Evolutionary conservation across 1,140 invertebrate species (phyloP).

Genomic region (Homarus americanus): DNA sequence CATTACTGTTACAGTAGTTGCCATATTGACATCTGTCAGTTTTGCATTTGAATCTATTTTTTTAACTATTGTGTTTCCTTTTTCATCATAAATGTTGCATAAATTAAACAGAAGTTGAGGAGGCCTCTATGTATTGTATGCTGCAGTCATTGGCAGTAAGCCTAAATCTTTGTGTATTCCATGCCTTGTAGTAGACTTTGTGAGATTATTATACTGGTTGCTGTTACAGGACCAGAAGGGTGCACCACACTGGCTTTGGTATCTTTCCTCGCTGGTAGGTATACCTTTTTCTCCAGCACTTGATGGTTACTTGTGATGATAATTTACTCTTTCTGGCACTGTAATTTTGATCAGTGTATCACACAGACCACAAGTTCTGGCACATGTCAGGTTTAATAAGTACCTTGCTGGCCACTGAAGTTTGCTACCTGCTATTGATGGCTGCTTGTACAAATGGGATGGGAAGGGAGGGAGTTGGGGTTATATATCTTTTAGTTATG

Average conservation of each 20-base stretch:
- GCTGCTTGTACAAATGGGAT: conserved; percentile 7
- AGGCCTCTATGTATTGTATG: background rate
- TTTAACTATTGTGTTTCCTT: background rate
- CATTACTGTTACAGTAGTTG: background rate
- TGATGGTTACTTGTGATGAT: background rate
- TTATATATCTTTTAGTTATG: background rate
- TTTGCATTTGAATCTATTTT: background rate
- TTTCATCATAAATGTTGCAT: conserved; percentile 1
- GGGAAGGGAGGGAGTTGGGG: background rate
- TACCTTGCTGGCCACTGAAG: background rate
- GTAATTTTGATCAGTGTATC: background rate
- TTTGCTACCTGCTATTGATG: background rate
- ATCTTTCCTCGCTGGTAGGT: background rate
- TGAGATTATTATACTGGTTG: background rate
- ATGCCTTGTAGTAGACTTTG: background rate
- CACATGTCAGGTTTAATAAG: background rate
- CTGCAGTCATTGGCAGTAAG: background rate
- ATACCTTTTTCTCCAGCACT: background rate
- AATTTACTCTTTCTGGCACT: background rate
- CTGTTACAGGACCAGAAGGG: background rate
- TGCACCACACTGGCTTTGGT: conserved; percentile 4
- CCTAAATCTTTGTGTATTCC: background rate
- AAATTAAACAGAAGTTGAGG: background rate
- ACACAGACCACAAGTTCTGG: background rate
- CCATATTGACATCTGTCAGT: background rate